Percentiles rank a stretch among this genome's conserved stretches.
These are phyloP conservation scores for Todiramphus saurophagus DNA, from an alignment of 2,113 vertebrate genomes.

Conservation along the genomic window DNA sequence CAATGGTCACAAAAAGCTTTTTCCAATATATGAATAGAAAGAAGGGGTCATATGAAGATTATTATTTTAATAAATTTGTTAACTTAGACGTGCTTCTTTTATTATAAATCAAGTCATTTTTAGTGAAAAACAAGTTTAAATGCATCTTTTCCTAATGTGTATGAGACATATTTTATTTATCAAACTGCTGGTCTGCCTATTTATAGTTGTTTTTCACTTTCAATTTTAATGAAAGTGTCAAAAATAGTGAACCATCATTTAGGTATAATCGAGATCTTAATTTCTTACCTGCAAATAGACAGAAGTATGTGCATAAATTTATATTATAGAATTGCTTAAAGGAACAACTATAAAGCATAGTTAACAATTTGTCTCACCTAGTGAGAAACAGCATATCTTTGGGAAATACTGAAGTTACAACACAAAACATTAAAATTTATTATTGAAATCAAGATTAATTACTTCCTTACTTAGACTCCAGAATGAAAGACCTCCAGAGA, in stretches of 20 bases:
- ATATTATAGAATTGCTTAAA: background rate
- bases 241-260: background rate
- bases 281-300: background rate
- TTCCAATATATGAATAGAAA: background rate
- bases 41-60: background rate
- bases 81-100: background rate
- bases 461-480: background rate
- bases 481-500: background rate
- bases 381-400: background rate
- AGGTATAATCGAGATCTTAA: background rate
- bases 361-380: background rate
- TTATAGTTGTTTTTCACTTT: background rate
- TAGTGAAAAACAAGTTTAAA: background rate
- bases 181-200: background rate
- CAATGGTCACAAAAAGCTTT: background rate
- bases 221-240: background rate
- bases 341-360: background rate
- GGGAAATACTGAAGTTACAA: background rate
- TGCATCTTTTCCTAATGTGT: background rate
- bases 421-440: background rate
- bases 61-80: background rate
- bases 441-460: background rate
- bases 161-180: background rate
- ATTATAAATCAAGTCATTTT: background rate
- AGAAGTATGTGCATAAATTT: background rate